These are phyloP conservation scores for Ramazzottius varieornatus DNA, from an alignment of 2,888 invertebrate genomes.

Conservation along the genomic window DNA sequence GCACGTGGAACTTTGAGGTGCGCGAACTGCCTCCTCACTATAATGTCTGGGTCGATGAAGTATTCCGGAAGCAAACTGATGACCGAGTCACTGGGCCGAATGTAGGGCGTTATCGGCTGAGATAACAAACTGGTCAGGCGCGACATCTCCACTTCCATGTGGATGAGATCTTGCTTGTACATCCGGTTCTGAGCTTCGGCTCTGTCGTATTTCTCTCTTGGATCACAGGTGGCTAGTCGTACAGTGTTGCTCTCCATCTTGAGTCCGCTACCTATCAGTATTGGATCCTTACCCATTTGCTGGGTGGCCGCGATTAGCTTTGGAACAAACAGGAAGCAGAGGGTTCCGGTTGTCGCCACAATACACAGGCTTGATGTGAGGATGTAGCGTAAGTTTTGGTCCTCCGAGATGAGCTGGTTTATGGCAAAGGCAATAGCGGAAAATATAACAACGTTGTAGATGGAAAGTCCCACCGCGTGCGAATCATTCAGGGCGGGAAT, in stretches of 20 bases:
- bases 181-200: slow-evolving; percentile 73
- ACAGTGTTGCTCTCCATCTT: slow-evolving; percentile 65
- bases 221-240: slow-evolving; percentile 50
- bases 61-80: background rate
- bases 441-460: slow-evolving; percentile 66
- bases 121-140: slow-evolving; percentile 38
- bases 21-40: background rate
- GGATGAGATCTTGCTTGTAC: slow-evolving; percentile 46
- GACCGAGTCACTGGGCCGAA: background rate
- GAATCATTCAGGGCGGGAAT: slow-evolving; percentile 73
- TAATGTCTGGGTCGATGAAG: background rate
- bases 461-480: slow-evolving; percentile 71
- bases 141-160: slow-evolving; percentile 34
- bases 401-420: slow-evolving; percentile 58
- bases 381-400: slow-evolving; percentile 49
- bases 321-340: slow-evolving; percentile 59
- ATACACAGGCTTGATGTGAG: slow-evolving; percentile 56
- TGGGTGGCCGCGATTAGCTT: slow-evolving; percentile 31
- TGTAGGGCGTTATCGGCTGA: background rate
- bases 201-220: slow-evolving; percentile 48
- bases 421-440: slow-evolving; percentile 59
- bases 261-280: slow-evolving; percentile 62
- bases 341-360: slow-evolving; percentile 54
- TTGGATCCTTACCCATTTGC: slow-evolving; percentile 33
- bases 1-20: background rate